A percentile compares a stretch with the other conserved stretches of the same genome.
These are phyloP conservation scores for Solenopsis invicta DNA, from an alignment of 1,140 invertebrate genomes.

Conservation along the genomic window DNA sequence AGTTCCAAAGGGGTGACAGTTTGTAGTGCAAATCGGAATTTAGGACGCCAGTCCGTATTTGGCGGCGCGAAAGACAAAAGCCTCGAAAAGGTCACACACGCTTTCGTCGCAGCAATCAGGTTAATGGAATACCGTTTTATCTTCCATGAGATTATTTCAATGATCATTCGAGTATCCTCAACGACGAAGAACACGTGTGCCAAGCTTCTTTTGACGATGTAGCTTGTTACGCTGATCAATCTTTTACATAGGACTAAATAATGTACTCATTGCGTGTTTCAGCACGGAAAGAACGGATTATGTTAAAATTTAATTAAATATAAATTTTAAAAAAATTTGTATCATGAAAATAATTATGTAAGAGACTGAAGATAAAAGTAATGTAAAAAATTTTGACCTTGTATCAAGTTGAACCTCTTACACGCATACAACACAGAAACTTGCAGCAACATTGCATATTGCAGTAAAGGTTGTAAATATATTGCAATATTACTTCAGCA, in stretches of 20 bases:
- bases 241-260: background rate
- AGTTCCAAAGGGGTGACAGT: background rate
- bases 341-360: too few relatives aligned
- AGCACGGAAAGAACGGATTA: too few relatives aligned
- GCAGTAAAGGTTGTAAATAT: too few relatives aligned
- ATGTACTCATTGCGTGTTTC: background rate
- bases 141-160: conserved; percentile 6
- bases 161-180: conserved; percentile 1
- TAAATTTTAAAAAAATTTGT: too few relatives aligned
- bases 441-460: too few relatives aligned
- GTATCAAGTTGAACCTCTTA: too few relatives aligned
- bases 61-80: conserved; percentile 63
- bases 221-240: background rate
- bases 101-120: conserved; percentile 75
- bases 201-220: background rate
- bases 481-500: too few relatives aligned
- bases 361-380: too few relatives aligned
- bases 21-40: conserved; percentile 56
- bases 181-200: background rate
- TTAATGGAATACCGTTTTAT: conserved; percentile 76
- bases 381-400: too few relatives aligned
- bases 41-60: conserved; percentile 69
- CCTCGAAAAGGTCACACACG: conserved; percentile 64
- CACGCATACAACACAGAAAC: too few relatives aligned
- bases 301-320: too few relatives aligned